A percentile compares a stretch with the other conserved stretches of the same genome.
Evolutionary conservation across 2,113 vertebrate species (phyloP).

Genomic region (Sander lucioperca): DNA sequence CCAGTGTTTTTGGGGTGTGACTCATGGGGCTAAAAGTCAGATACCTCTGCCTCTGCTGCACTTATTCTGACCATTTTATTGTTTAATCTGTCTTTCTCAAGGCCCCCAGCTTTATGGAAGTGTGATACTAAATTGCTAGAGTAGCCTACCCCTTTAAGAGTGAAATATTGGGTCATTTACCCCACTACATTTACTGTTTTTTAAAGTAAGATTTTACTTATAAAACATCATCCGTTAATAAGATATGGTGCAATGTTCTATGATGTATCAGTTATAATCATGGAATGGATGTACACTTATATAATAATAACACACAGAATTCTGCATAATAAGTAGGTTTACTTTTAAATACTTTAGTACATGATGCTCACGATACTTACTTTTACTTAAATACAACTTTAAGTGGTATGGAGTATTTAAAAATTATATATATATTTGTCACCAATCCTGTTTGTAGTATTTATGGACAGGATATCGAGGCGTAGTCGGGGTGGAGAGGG

Average conservation of each 20-base stretch:
- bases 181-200: background rate
- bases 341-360: background rate
- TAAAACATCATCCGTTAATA: background rate
- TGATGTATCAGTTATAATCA: no score
- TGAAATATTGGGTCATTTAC: background rate
- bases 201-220: background rate
- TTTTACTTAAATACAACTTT: background rate
- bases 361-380: background rate
- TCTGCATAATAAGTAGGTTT: background rate
- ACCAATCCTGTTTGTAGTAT: no score
- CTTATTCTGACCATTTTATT: background rate
- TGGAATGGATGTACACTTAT: background rate
- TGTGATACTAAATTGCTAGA: background rate
- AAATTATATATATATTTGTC: no score
- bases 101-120: constrained; percentile 1
- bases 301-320: background rate
- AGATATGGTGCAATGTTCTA: background rate
- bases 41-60: background rate
- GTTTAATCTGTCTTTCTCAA: background rate
- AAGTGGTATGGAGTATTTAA: background rate
- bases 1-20: background rate
- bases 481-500: no score
- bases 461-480: no score
- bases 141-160: background rate
- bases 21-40: background rate